Percentiles rank a stretch among this genome's conserved stretches.
Conservation (phyloP, 2,888 invertebrate genomes). For the Colostygia pectinataria region DNA sequence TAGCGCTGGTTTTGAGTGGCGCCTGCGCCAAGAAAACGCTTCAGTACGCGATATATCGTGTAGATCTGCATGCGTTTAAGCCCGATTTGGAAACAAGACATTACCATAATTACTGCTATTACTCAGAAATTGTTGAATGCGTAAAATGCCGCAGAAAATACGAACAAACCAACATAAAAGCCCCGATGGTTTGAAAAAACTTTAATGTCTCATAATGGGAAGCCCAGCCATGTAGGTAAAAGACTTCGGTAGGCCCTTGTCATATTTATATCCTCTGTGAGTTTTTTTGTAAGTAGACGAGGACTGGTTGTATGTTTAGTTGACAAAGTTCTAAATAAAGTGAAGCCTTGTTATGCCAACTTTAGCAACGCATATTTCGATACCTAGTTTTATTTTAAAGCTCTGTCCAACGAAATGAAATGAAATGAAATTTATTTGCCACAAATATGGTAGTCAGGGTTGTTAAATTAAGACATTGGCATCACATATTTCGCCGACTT, state of each 20-base stretch:
- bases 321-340: background rate
- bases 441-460: no score
- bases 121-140: slow-evolving; percentile 24
- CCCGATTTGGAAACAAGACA: slow-evolving; percentile 33
- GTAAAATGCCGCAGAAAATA: background rate
- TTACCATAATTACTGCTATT: slow-evolving; percentile 43
- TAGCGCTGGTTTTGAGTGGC: no score
- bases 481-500: no score
- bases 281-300: background rate
- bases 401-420: no score
- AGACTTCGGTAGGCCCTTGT: slow-evolving; percentile 1
- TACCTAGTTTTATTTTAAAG: no score
- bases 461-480: no score
- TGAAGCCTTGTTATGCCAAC: no score
- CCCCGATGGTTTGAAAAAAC: slow-evolving; percentile 35
- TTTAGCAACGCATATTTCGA: no score
- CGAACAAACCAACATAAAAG: background rate
- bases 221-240: background rate
- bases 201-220: slow-evolving; percentile 40
- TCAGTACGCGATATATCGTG: no score
- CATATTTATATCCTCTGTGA: background rate
- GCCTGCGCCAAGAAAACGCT: no score
- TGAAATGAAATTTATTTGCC: no score
- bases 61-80: background rate
- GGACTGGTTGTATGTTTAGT: background rate